Conservation (phyloP, 2,113 vertebrate genomes). For the Silurus meridionalis region DNA sequence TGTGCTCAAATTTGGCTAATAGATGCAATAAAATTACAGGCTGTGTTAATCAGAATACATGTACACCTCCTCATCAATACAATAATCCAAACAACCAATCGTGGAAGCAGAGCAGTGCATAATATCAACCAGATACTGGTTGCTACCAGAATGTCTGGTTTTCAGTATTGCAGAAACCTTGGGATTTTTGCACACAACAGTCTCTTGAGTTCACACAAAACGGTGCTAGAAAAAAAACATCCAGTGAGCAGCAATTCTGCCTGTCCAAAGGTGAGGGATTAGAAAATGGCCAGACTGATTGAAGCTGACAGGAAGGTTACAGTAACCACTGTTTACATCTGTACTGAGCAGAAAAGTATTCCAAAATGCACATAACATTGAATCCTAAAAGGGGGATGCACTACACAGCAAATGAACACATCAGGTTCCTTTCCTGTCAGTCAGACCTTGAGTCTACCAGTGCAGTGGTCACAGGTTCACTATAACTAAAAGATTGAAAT, state of each 20-base stretch:
- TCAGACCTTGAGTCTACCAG: background rate
- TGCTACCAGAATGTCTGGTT: background rate
- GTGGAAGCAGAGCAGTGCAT: background rate
- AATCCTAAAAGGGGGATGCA: background rate
- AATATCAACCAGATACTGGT: background rate
- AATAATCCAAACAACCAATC: background rate
- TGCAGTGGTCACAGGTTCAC: background rate
- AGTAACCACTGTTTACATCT: background rate
- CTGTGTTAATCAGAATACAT: background rate
- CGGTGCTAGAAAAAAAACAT: background rate
- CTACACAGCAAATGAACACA: background rate
- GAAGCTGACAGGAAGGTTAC: background rate
- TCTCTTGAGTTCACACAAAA: background rate
- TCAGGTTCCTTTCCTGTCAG: background rate
- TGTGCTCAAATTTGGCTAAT: slow-evolving; percentile 10
- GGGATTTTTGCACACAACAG: background rate
- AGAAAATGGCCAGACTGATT: background rate
- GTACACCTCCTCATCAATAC: background rate
- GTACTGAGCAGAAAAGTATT: background rate
- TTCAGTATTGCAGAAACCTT: background rate
- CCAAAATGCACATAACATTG: background rate
- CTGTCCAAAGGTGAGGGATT: background rate
- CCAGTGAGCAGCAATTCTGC: background rate
- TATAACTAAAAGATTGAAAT: background rate
- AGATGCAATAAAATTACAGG: background rate